Evolutionary conservation across 2,888 invertebrate species (phyloP).

Genomic region (Melinaea menophilus): DNA sequence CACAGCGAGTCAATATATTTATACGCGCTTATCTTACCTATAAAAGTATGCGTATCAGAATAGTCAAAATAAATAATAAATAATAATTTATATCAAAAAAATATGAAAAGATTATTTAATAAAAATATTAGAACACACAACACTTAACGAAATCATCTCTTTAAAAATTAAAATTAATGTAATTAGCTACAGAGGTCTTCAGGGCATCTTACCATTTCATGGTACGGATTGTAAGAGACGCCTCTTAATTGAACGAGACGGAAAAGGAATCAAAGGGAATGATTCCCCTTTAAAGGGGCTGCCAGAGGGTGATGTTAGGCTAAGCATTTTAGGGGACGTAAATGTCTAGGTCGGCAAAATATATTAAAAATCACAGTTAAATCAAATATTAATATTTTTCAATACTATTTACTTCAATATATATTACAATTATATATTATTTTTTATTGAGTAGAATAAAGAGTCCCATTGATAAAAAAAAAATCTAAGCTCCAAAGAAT

Average conservation of each 20-base stretch:
- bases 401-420: background rate
- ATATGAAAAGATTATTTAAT: background rate
- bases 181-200: conserved; percentile 42
- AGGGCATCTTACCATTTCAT: conserved; percentile 46
- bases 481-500: too few species aligned
- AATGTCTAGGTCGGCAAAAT: conserved; percentile 22
- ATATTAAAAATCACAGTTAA: conserved; percentile 12
- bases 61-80: too few species aligned
- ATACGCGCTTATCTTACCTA: too few species aligned
- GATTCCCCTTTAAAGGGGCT: conserved; percentile 71
- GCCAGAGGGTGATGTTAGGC: conserved; percentile 68
- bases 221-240: conserved; percentile 62
- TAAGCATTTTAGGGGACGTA: conserved; percentile 61
- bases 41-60: too few species aligned
- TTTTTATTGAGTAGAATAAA: too few species aligned
- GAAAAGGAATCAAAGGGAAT: conserved; percentile 74
- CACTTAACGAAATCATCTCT: conserved; percentile 15
- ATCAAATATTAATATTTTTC: background rate
- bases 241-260: conserved; percentile 76
- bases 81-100: background rate
- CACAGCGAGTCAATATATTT: too few species aligned
- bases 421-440: too few species aligned
- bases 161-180: conserved; percentile 35
- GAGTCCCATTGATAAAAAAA: too few species aligned
- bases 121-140: conserved; percentile 5